phyloP scores from a whole-genome alignment of 1,140 invertebrate genomes.

The Neocloeon triangulifer region DNA sequence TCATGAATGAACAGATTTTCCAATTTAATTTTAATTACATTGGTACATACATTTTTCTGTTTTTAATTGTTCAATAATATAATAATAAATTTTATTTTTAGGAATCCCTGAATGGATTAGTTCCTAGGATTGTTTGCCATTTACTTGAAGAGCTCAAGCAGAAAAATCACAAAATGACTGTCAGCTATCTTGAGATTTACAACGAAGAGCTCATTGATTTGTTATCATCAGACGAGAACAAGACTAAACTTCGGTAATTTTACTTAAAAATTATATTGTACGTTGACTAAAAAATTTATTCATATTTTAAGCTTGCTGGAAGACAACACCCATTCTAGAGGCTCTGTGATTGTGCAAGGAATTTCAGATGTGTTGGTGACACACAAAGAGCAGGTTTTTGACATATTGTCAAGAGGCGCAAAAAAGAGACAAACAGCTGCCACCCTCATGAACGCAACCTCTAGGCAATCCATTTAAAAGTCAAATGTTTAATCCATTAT shows the following conservation, averaged over 20 bases:
- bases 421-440: slow-evolving; percentile 71
- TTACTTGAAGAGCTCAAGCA: slow-evolving; percentile 59
- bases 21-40: slow-evolving; percentile 8
- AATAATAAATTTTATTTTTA: too few relatives aligned
- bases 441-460: slow-evolving; percentile 85
- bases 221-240: slow-evolving; percentile 49
- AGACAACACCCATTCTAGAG: slow-evolving; percentile 54
- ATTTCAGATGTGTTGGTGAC: slow-evolving; percentile 79
- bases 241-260: slow-evolving; percentile 38
- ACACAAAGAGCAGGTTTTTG: slow-evolving; percentile 79
- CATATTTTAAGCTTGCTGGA: slow-evolving; percentile 52
- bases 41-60: too few relatives aligned
- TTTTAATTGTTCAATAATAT: too few relatives aligned
- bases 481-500: not conserved
- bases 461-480: slow-evolving; percentile 38
- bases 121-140: slow-evolving; percentile 59
- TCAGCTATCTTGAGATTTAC: slow-evolving; percentile 89
- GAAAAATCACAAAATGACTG: slow-evolving; percentile 61
- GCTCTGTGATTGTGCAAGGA: slow-evolving; percentile 80
- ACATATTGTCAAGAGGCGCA: slow-evolving; percentile 66
- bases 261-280: slow-evolving; percentile 2
- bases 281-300: too few relatives aligned
- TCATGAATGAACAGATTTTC: slow-evolving; percentile 8
- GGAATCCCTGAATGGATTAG: slow-evolving; percentile 61
- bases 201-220: slow-evolving; percentile 95